These are phyloP conservation scores for Limanda limanda DNA, from an alignment of 2,113 vertebrate genomes.

Conservation along the genomic window DNA sequence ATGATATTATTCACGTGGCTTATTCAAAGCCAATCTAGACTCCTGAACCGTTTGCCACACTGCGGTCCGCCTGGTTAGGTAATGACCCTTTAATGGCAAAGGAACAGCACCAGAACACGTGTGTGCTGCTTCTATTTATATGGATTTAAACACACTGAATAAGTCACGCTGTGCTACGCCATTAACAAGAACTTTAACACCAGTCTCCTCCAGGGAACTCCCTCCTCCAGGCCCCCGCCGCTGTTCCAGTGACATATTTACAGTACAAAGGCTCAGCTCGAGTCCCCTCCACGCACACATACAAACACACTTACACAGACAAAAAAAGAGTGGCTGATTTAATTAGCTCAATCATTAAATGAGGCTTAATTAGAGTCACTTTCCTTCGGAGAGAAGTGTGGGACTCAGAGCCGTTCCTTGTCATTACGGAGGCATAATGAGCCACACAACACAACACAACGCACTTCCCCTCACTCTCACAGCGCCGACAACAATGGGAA, in stretches of 20 bases:
- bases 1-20: slow-evolving; percentile 15
- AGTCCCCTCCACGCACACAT: slow-evolving; percentile 65
- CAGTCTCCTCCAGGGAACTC: slow-evolving; percentile 34
- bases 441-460: slow-evolving; percentile 70
- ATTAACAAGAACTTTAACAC: slow-evolving; percentile 35
- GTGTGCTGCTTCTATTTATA: slow-evolving; percentile 41
- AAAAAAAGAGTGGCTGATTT: slow-evolving; percentile 77
- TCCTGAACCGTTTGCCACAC: neutral
- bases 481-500: slow-evolving; percentile 63
- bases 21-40: neutral
- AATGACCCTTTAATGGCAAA: neutral
- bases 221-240: slow-evolving; percentile 17
- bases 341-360: slow-evolving; percentile 82
- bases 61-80: slow-evolving; percentile 5
- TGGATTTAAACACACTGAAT: slow-evolving; percentile 29
- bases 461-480: slow-evolving; percentile 35
- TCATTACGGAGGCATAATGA: slow-evolving; percentile 78
- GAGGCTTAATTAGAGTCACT: slow-evolving; percentile 82
- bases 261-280: slow-evolving; percentile 73
- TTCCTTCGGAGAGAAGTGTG: slow-evolving; percentile 73
- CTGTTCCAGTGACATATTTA: slow-evolving; percentile 73
- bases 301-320: slow-evolving; percentile 63
- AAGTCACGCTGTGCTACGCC: slow-evolving; percentile 13
- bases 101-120: no score
- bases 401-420: slow-evolving; percentile 75